A percentile compares a stretch with the other conserved stretches of the same genome.
phyloP scores from a whole-genome alignment of 2,797 vertebrate genomes.

The Microctenopoma steveboyesi region DNA sequence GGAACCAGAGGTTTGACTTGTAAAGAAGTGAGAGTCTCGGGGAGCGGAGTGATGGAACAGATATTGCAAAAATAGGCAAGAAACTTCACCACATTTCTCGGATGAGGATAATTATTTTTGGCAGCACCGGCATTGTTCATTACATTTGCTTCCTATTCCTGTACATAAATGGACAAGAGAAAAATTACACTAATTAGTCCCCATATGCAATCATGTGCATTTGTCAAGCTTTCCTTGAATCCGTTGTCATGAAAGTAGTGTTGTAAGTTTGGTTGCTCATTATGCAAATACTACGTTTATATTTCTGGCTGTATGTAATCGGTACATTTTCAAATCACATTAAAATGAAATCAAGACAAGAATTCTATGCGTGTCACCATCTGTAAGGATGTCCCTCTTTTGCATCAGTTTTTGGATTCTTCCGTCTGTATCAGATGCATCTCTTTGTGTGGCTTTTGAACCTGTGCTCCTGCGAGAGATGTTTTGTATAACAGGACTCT shows the following conservation, averaged over 20 bases:
- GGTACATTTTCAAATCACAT: slow-evolving; percentile 14
- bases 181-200: slow-evolving; percentile 56
- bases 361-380: slow-evolving; percentile 5
- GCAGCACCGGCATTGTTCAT: slow-evolving; percentile 83
- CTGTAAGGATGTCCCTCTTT: slow-evolving; percentile 25
- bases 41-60: slow-evolving; percentile 86
- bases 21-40: slow-evolving; percentile 82
- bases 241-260: slow-evolving; percentile 32
- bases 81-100: slow-evolving; percentile 84
- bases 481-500: slow-evolving; percentile 25
- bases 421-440: slow-evolving; percentile 9
- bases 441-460: slow-evolving; percentile 28
- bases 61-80: slow-evolving; percentile 84
- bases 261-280: slow-evolving; percentile 30
- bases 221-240: slow-evolving; percentile 47
- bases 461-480: slow-evolving; percentile 32
- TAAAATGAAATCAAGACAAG: slow-evolving; percentile 16
- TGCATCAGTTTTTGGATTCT: slow-evolving; percentile 2
- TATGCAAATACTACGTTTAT: slow-evolving; percentile 20
- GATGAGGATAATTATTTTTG: slow-evolving; percentile 88
- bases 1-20: slow-evolving; percentile 82
- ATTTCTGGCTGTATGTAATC: neutral
- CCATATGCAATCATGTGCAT: slow-evolving; percentile 46
- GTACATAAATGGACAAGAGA: slow-evolving; percentile 52
- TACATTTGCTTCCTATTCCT: slow-evolving; percentile 47